phyloP scores from a whole-genome alignment of 2,888 invertebrate genomes.

The Microdon myrmicae region DNA sequence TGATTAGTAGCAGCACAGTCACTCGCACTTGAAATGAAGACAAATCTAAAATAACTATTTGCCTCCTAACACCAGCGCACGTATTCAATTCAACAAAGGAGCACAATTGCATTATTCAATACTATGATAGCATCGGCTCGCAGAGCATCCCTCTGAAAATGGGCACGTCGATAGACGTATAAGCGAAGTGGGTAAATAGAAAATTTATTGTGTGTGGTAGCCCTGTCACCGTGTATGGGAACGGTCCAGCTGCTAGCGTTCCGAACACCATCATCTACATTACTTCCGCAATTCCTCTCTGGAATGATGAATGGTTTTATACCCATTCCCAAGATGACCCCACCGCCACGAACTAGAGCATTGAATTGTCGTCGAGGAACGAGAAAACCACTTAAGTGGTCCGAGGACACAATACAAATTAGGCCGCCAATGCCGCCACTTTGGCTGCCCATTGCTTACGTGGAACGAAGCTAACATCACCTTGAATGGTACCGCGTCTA shows the following conservation, averaged over 20 bases:
- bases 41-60: too few relatives aligned
- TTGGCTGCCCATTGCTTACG: neutral
- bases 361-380: conserved; percentile 25
- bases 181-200: too few relatives aligned
- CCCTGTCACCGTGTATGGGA: conserved; percentile 24
- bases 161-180: too few relatives aligned
- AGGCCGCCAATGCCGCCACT: conserved; percentile 31
- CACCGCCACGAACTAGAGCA: conserved; percentile 36
- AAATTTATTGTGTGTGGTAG: conserved; percentile 42
- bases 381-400: conserved; percentile 36
- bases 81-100: too few relatives aligned
- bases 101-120: too few relatives aligned
- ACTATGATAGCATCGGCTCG: too few relatives aligned
- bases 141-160: too few relatives aligned
- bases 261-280: conserved; percentile 5
- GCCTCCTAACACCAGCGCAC: too few relatives aligned
- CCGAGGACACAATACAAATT: conserved; percentile 49
- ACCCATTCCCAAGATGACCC: conserved; percentile 29
- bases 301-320: conserved; percentile 53
- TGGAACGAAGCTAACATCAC: conserved; percentile 4
- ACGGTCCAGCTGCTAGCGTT: conserved; percentile 18
- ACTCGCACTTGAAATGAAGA: too few relatives aligned
- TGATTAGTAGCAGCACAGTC: too few relatives aligned
- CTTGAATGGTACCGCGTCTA: conserved; percentile 45
- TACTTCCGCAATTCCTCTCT: conserved; percentile 18